phyloP scores from a whole-genome alignment of 2,113 vertebrate species.

The Megaptera novaeangliae region DNA sequence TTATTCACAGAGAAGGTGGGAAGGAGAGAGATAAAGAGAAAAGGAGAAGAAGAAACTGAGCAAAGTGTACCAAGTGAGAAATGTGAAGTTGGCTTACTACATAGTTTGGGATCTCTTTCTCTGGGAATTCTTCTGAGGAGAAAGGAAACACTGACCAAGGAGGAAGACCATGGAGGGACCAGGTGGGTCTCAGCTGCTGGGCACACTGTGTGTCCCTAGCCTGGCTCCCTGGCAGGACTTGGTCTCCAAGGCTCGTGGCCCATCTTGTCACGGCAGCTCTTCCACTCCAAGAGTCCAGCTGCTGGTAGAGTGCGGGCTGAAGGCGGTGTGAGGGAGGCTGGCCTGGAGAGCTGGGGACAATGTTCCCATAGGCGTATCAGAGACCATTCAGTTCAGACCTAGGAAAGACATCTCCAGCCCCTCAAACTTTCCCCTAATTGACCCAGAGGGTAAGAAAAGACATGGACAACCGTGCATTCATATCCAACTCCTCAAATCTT shows the following conservation, averaged over 20 bases:
- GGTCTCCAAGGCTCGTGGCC: neutral
- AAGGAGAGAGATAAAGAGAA: neutral
- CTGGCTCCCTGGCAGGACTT: neutral
- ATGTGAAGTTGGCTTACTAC: neutral
- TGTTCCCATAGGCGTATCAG: neutral
- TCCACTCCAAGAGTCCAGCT: neutral
- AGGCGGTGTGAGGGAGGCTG: neutral
- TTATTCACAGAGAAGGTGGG: neutral
- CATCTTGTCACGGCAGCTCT: neutral
- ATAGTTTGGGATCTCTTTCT: neutral
- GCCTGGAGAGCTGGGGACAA: neutral
- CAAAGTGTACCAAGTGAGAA: neutral
- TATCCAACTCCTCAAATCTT: neutral
- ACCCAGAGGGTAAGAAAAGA: neutral
- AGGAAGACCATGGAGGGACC: neutral
- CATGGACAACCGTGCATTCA: neutral
- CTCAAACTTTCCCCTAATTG: neutral
- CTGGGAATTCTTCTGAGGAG: neutral
- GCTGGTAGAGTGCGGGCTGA: neutral
- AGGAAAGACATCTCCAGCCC: neutral
- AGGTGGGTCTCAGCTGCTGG: neutral
- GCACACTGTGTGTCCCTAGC: accelerated
- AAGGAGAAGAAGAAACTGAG: neutral
- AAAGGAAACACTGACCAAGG: neutral
- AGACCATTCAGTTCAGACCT: neutral